phyloP scores from a whole-genome alignment of 2,113 vertebrate genomes.

The Thermophis baileyi region DNA sequence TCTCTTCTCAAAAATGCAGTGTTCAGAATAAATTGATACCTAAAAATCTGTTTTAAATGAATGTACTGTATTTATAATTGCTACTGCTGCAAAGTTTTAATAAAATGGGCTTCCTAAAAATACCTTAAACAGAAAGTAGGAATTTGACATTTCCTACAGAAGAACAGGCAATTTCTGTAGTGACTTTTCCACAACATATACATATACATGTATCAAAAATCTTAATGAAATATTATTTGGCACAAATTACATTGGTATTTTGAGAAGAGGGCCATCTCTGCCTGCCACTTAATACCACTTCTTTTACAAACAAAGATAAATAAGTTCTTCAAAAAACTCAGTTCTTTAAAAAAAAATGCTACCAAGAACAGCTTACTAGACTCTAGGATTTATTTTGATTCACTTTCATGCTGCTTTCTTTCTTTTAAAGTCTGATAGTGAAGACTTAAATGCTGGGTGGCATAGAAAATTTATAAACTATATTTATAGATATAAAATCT shows the following conservation, averaged over 20 bases:
- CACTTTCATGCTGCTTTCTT: neutral
- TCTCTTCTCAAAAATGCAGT: neutral
- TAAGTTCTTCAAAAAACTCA: neutral
- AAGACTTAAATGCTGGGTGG: neutral
- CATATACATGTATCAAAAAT: neutral
- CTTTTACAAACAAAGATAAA: slow-evolving; percentile 3
- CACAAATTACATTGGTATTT: neutral
- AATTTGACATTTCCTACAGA: slow-evolving; percentile 7
- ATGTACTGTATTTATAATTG: neutral
- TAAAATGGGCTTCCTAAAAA: neutral
- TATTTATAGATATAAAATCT: too few species aligned
- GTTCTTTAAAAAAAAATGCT: neutral
- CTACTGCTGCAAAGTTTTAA: neutral
- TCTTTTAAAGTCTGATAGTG: neutral
- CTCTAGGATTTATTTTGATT: neutral
- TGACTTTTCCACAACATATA: slow-evolving; percentile 9
- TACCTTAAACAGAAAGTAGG: neutral
- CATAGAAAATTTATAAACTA: neutral
- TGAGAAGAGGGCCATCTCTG: neutral
- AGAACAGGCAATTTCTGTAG: neutral
- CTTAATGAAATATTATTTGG: neutral
- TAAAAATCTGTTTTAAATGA: neutral
- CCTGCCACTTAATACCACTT: neutral
- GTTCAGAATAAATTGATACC: neutral
- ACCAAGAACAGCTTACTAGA: neutral